Conservation (phyloP, 2,888 invertebrate genomes). For the Trachelus iudaicus region DNA sequence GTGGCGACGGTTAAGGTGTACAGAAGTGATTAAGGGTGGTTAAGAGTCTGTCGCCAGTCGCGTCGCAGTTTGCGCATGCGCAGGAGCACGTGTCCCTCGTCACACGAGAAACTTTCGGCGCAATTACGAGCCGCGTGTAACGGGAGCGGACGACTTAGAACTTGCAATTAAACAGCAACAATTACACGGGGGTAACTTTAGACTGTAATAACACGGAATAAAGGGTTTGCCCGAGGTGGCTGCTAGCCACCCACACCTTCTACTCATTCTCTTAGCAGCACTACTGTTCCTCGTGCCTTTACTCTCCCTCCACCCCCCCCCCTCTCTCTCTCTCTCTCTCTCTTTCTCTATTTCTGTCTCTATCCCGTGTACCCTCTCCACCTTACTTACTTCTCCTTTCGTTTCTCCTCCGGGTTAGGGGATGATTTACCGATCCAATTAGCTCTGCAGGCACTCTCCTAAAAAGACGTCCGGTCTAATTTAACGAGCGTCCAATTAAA, state of each 20-base stretch:
- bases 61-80: not conserved
- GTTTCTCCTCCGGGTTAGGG: conserved; percentile 52
- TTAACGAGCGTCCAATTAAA: conserved; percentile 65
- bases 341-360: not conserved
- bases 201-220: conserved; percentile 66
- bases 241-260: conserved; percentile 21
- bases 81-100: not conserved
- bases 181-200: conserved; percentile 66
- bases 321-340: conserved; percentile 11
- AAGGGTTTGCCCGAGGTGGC: conserved; percentile 60
- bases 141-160: conserved; percentile 59
- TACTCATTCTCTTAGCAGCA: conserved; percentile 9
- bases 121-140: conserved; percentile 31
- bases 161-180: conserved; percentile 67
- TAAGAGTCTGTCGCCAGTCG: not conserved
- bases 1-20: no score
- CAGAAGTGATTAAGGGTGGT: not conserved
- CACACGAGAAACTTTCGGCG: conserved; percentile 16
- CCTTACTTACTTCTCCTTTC: conserved; percentile 10
- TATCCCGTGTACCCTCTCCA: conserved; percentile 12
- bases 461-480: conserved; percentile 65
- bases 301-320: not conserved
- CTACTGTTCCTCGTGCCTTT: not conserved
- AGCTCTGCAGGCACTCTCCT: conserved; percentile 56
- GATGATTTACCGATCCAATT: conserved; percentile 67